Percentiles rank a stretch among this genome's conserved stretches.
These are phyloP conservation scores for Pseudoips prasinana DNA, from an alignment of 2,888 invertebrate genomes.

Conservation along the genomic window DNA sequence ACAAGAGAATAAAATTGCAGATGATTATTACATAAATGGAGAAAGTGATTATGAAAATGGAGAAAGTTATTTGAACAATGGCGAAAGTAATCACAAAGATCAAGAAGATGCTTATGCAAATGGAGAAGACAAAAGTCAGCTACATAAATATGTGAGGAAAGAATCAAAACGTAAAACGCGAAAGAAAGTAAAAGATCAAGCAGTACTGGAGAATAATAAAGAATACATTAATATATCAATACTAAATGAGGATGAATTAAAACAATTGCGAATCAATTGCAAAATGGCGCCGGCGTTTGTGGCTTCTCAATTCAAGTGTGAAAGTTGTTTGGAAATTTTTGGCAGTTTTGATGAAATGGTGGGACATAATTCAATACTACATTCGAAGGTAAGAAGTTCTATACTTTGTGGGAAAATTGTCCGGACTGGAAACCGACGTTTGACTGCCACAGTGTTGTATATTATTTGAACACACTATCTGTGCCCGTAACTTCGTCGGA, in stretches of 20 bases:
- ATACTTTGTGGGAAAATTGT: no score
- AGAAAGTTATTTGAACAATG: not conserved
- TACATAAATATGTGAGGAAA: constrained; percentile 9
- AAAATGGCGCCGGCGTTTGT: constrained; percentile 25
- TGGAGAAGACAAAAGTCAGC: no score
- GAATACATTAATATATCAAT: constrained; percentile 27
- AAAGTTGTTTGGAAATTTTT: constrained; percentile 44
- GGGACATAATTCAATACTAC: constrained; percentile 38
- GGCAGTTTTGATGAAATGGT: constrained; percentile 31
- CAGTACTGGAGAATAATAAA: constrained; percentile 14
- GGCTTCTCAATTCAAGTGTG: constrained; percentile 44
- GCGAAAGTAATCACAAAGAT: constrained; percentile 1
- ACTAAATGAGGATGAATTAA: constrained; percentile 36
- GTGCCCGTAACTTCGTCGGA: no score
- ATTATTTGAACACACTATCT: no score
- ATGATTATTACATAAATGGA: constrained; percentile 5
- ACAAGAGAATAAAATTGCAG: not conserved
- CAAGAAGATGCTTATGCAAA: constrained; percentile 11
- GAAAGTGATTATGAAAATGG: constrained; percentile 7
- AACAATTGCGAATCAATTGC: constrained; percentile 25
- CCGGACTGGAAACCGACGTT: no score
- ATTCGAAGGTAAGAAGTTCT: constrained; percentile 46
- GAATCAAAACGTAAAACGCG: constrained; percentile 17
- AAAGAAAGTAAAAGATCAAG: constrained; percentile 14
- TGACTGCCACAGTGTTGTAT: no score